Conservation (phyloP, 37 sponge, comb jelly and placozoan genomes). For the Crambe crambe region DNA sequence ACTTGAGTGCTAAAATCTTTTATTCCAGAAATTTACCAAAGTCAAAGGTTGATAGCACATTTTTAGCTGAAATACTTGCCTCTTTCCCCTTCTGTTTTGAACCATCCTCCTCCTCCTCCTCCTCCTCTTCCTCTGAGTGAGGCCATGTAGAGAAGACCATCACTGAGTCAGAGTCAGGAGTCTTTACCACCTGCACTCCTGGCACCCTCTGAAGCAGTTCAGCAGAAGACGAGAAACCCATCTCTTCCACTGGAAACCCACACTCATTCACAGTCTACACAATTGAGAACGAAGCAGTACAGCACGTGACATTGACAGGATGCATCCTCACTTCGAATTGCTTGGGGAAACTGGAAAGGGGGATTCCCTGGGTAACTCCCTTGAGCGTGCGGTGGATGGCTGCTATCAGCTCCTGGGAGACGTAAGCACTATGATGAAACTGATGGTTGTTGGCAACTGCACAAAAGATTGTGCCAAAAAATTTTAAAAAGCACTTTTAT, state of each 20-base stretch:
- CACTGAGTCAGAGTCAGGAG: constrained; percentile 7
- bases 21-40: no score
- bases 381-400: constrained; percentile 18
- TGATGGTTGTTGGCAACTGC: constrained; percentile 31
- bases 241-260: constrained; percentile 22
- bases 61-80: no score
- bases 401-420: constrained; percentile 23
- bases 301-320: no score
- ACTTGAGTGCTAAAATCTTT: no score
- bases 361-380: constrained; percentile 31
- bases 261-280: not conserved
- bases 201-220: constrained; percentile 43
- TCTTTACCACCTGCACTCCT: constrained; percentile 21
- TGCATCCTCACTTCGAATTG: constrained; percentile 43
- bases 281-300: not conserved
- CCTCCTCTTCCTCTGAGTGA: constrained; percentile 2
- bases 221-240: constrained; percentile 26
- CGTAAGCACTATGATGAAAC: not conserved
- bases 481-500: not conserved
- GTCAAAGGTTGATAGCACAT: no score
- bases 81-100: no score
- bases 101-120: constrained; percentile 19
- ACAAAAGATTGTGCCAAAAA: not conserved
- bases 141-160: constrained; percentile 23
- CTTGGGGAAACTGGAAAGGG: constrained; percentile 12